phyloP scores from a whole-genome alignment of 2,113 vertebrate species.

The Solea senegalensis region DNA sequence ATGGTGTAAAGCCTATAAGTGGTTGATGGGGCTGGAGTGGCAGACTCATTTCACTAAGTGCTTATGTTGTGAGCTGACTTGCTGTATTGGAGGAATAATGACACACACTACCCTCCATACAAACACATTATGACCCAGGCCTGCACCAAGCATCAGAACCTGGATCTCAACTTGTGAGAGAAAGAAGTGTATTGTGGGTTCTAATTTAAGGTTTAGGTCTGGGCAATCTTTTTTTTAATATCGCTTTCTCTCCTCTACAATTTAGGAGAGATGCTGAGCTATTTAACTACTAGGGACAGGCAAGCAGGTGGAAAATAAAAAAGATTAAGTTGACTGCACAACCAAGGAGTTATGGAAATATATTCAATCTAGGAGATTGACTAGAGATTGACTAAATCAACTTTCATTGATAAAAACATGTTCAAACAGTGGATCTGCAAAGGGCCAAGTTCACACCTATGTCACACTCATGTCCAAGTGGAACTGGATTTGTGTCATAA shows the following conservation, averaged over 20 bases:
- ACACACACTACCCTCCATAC: not conserved
- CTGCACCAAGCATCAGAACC: not conserved
- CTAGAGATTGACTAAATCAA: too few relatives aligned
- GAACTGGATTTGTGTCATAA: not conserved
- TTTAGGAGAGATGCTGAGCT: too few relatives aligned
- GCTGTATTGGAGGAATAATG: not conserved
- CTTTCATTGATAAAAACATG: too few relatives aligned
- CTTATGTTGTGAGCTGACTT: conserved; percentile 22
- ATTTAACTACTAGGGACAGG: too few relatives aligned
- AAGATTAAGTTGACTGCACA: too few relatives aligned
- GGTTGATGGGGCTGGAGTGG: not conserved
- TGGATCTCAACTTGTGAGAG: not conserved
- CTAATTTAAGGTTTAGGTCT: not conserved
- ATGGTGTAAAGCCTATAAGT: not conserved
- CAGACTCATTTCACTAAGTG: conserved; percentile 16
- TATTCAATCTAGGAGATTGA: too few relatives aligned
- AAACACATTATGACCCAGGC: not conserved
- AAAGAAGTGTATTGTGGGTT: not conserved
- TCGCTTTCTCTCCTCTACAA: too few relatives aligned
- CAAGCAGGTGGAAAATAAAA: too few relatives aligned
- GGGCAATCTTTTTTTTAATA: too few relatives aligned
- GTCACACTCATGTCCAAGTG: not conserved
- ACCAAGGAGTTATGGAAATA: too few relatives aligned
- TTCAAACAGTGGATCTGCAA: too few relatives aligned
- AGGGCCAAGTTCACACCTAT: too few relatives aligned